These are phyloP conservation scores for Mus pahari DNA, from an alignment of 2,113 vertebrate genomes.

Conservation along the genomic window DNA sequence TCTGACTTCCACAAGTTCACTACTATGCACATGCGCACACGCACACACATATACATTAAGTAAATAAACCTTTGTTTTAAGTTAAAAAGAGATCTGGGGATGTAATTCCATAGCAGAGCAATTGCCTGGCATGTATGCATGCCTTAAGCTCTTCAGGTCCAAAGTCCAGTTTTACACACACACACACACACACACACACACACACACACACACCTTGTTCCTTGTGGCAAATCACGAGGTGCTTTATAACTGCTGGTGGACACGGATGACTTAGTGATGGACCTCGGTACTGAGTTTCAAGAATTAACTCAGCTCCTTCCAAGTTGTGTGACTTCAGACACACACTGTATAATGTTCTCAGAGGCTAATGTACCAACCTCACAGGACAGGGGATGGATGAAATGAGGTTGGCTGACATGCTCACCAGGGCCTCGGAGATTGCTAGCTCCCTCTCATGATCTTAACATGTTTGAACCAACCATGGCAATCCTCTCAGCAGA, in stretches of 20 bases:
- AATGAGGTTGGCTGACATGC: not conserved
- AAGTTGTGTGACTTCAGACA: not conserved
- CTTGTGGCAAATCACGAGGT: not conserved
- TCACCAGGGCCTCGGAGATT: not conserved
- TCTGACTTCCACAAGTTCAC: not conserved
- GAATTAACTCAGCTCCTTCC: not conserved
- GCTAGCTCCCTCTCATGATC: not conserved
- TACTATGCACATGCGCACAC: accelerated
- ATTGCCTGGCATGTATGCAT: too few species aligned
- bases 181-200: not conserved
- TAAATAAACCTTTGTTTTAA: not conserved
- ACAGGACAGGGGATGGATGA: not conserved
- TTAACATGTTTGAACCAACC: not conserved
- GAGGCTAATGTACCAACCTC: not conserved
- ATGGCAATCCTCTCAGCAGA: not conserved
- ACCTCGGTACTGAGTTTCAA: not conserved
- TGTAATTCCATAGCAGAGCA: too few species aligned
- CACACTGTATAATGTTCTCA: not conserved
- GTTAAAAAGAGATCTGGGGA: not conserved
- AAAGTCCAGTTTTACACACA: too few species aligned
- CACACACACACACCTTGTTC: not conserved
- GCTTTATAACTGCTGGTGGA: not conserved
- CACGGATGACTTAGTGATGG: not conserved
- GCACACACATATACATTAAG: not conserved
- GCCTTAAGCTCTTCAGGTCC: not conserved